Conservation (phyloP, 2,113 vertebrate genomes). For the Pseudolaguvia tuberculata region DNA sequence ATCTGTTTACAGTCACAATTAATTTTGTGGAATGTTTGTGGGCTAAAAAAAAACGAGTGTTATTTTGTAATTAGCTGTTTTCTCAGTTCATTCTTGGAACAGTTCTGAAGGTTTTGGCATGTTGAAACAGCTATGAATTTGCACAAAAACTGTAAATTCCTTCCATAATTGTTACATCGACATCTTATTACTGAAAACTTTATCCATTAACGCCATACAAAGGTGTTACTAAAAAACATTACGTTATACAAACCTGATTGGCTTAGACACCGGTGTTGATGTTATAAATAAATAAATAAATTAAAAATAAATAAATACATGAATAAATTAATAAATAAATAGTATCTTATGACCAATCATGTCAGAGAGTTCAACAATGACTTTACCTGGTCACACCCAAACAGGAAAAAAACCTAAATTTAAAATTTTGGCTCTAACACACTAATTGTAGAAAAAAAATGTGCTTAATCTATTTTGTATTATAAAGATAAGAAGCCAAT, state of each 20-base stretch:
- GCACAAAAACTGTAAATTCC: neutral
- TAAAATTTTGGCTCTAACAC: neutral
- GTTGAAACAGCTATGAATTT: neutral
- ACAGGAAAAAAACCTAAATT: neutral
- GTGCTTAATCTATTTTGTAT: no score
- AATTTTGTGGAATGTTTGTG: neutral
- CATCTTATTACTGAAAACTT: neutral
- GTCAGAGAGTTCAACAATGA: neutral
- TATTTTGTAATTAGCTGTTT: neutral
- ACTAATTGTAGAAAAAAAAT: neutral
- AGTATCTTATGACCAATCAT: neutral
- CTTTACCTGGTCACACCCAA: neutral
- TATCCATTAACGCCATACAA: neutral
- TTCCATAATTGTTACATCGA: neutral
- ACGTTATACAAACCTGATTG: neutral
- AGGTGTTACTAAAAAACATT: neutral
- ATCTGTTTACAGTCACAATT: neutral
- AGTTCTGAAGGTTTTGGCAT: neutral
- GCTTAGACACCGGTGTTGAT: neutral
- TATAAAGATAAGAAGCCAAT: no score
- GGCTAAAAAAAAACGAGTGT: neutral
- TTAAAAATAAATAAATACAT: no score
- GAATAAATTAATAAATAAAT: neutral
- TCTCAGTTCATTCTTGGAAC: neutral
- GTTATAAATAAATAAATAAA: no score